Conservation (phyloP, 2,113 vertebrate species). For the Gasterosteus nipponicus region DNA sequence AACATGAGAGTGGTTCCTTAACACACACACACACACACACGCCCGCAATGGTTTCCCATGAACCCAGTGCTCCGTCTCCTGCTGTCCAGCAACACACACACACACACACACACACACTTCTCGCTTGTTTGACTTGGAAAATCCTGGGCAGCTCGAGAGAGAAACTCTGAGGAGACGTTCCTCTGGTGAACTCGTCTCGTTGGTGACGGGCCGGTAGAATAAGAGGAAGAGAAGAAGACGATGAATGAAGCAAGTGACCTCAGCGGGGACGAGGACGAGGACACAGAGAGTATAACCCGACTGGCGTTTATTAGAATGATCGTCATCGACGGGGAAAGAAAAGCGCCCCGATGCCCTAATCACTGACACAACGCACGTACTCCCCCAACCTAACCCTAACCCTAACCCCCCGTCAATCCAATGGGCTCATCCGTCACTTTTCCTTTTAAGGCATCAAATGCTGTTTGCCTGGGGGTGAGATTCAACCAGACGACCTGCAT, state of each 20-base stretch:
- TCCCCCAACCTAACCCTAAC: too few relatives aligned
- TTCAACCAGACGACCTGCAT: background rate
- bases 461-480: background rate
- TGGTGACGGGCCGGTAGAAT: background rate
- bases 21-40: conserved; percentile 35
- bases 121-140: conserved; percentile 65
- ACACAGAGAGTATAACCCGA: conserved; percentile 46
- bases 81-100: conserved; percentile 44
- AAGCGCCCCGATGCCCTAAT: conserved; percentile 17
- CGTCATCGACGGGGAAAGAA: background rate
- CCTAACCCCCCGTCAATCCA: too few relatives aligned
- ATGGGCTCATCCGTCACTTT: background rate
- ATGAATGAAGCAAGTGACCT: background rate
- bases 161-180: conserved; percentile 7
- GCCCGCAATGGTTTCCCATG: conserved; percentile 58
- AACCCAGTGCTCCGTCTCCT: conserved; percentile 68
- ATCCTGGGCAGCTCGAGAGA: conserved; percentile 10
- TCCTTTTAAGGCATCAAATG: conserved; percentile 51
- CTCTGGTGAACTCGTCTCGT: background rate
- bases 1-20: conserved; percentile 45
- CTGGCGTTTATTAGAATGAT: too few relatives aligned
- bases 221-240: background rate
- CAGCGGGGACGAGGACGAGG: conserved; percentile 47
- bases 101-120: conserved; percentile 29
- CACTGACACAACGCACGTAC: conserved; percentile 51